Evolutionary conservation across 2,113 vertebrate species (phyloP), one percentile per base, ranked within the genome.

Genomic region (Epinephelus moara): DNA sequence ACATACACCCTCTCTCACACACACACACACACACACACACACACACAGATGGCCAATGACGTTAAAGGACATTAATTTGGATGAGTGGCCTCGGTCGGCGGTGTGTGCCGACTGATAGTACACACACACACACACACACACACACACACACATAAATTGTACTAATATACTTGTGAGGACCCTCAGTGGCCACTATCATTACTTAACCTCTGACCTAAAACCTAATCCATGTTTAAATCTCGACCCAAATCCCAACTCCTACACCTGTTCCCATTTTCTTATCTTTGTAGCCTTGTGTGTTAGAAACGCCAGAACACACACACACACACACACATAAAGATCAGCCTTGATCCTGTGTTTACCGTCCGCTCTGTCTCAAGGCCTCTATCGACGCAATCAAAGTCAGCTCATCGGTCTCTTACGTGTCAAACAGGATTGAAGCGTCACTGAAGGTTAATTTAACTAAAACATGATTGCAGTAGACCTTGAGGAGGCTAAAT

Each of bases 1-100:
- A n/a, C 50, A 80, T 59, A 55, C 42, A 75, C 23, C 63, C 53
- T 33, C 45, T 40, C 64, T 12, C 15, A 49, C 6, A 59, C 60
- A 42, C 40, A 18, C 49, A 56, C 5, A 23, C 57, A 30, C 17
- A 55, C 69, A 45, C 49, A 33, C 70, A 52, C 80, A 30, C 49
- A 11, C 50, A 57, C 73, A 70, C 85, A 86, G 71, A 91, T 87
- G 78, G 86, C 49, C 64, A 64, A 49, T 85, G 80, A 89, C 68
- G 62, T 57, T 81, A 68, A 82, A 85, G 72, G 55, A 84, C 78
- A 91, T 91, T 92, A 33, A 88, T 88, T 85, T 85, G 76, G 81
- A 85, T 85, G 75, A 85, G 68, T 83, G 87, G 81, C 64, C 61
- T 80, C 81, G 69, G 85, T 82, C 23, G 18, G 53, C 75, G 73